Base-by-base conservation (phyloP, 2,113 vertebrate genomes). In the Pseudorasbora parva region DNA sequence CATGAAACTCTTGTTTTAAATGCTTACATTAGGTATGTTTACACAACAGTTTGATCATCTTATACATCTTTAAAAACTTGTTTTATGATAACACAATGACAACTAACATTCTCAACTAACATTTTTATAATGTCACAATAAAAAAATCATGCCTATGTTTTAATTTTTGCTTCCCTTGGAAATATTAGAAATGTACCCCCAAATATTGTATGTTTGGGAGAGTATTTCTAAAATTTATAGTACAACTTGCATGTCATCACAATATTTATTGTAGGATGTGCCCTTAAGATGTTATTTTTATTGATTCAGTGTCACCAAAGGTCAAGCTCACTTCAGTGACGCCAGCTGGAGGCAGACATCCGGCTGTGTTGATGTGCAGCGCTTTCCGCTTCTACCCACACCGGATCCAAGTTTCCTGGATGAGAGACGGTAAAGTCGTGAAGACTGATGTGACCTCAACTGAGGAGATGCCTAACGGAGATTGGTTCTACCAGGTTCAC, bases 401-500 rank as follows among this genome's bases (percentile, higher is more conserved):
- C 17, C 0, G 0, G 5, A 91, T 91, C 78, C 68, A 72, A 9
- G 14, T 75, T 10, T 19, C 79, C 68, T 91, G 90, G 90, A 37
- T 87, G 68, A 91, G 82, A 72, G 80, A 91, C 54, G 82, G 71
- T 25, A 17, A 21, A 88, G 64, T 84, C 86, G 85, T 87, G 30
- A 87, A 37, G 2, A n/a, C 41, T 15, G 78, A 60, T 57, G 85
- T 87, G 74, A 84, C 72, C 1, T 68, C 88, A 51, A 89, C 87
- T 15, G 78, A 82, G 41, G 86, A 88, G 87, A 68, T 90, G 82
- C 12, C 85, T 14, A 17, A 91, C 74, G 90, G 87, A 60, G 86
- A 91, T 83, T 91, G 90, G 90, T 91, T 83, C 86, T 89, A 91
- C 64, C 90, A 91, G 88, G 77, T 89, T 62, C 90, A 91, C 87